Evolutionary conservation across 2,888 invertebrate species (phyloP).

Genomic region (Polyommatus iphigenia): DNA sequence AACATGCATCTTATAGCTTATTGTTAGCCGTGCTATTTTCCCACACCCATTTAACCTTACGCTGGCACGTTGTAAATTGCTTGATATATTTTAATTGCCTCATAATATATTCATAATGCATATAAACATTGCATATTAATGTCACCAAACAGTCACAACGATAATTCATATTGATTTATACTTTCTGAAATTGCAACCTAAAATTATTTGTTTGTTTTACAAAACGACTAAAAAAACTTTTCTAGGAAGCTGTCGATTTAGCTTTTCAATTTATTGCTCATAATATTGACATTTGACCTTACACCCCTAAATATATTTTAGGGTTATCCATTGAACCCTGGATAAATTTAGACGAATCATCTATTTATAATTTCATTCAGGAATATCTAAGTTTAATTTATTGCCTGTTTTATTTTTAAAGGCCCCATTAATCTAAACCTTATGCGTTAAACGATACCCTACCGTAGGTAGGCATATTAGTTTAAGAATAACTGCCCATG

Average conservation of each 20-base stretch:
- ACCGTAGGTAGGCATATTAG: too few relatives aligned
- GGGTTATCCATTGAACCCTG: neutral
- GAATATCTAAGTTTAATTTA: too few relatives aligned
- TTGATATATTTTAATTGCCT: constrained; percentile 17
- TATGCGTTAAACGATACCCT: too few relatives aligned
- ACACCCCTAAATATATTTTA: neutral
- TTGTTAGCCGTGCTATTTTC: neutral
- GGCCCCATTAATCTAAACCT: too few relatives aligned
- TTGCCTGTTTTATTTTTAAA: too few relatives aligned
- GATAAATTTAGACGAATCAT: neutral
- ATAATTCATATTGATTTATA: neutral
- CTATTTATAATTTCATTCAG: neutral
- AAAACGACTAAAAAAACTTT: neutral
- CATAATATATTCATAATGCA: neutral
- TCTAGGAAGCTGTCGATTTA: neutral
- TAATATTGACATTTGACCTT: neutral
- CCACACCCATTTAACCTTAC: neutral
- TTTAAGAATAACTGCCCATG: too few relatives aligned
- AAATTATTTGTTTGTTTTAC: neutral
- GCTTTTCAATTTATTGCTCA: neutral
- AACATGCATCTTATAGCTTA: constrained; percentile 20
- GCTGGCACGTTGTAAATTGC: neutral
- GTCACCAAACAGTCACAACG: neutral
- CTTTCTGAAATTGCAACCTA: neutral
- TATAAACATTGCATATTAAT: neutral